phyloP scores from a whole-genome alignment of 2,888 invertebrate genomes.

The Tridacna crocea region DNA sequence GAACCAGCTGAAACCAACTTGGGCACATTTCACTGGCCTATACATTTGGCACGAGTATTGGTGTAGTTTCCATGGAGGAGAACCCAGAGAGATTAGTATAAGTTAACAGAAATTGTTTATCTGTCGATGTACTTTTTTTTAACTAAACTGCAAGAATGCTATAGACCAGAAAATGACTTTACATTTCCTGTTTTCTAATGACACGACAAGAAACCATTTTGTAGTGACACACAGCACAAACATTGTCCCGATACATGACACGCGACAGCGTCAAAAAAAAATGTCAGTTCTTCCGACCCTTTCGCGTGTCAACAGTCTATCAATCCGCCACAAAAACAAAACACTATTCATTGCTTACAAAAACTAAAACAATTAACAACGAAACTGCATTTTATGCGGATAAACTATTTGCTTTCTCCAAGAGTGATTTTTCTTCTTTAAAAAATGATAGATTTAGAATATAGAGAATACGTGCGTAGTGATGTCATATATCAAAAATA shows the following conservation, averaged over 20 bases:
- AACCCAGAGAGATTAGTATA: too few species aligned
- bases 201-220: background rate
- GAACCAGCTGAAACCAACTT: too few species aligned
- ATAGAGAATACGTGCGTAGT: too few species aligned
- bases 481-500: too few species aligned
- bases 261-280: constrained; percentile 25
- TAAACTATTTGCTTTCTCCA: background rate
- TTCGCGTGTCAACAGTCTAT: constrained; percentile 19
- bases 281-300: constrained; percentile 17
- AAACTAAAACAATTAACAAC: constrained; percentile 17
- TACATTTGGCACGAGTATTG: too few species aligned
- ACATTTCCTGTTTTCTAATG: background rate
- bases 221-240: background rate
- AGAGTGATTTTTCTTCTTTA: background rate
- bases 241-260: background rate
- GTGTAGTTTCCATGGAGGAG: too few species aligned
- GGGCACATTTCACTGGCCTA: too few species aligned
- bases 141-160: too few species aligned
- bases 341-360: background rate
- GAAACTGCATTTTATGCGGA: background rate
- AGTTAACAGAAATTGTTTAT: too few species aligned
- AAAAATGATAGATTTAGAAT: too few species aligned
- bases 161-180: too few species aligned
- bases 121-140: too few species aligned
- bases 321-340: background rate